A percentile compares a stretch with the other conserved stretches of the same genome.
phyloP scores from a whole-genome alignment of 2,113 vertebrate genomes.

The Synodontis membranacea region DNA sequence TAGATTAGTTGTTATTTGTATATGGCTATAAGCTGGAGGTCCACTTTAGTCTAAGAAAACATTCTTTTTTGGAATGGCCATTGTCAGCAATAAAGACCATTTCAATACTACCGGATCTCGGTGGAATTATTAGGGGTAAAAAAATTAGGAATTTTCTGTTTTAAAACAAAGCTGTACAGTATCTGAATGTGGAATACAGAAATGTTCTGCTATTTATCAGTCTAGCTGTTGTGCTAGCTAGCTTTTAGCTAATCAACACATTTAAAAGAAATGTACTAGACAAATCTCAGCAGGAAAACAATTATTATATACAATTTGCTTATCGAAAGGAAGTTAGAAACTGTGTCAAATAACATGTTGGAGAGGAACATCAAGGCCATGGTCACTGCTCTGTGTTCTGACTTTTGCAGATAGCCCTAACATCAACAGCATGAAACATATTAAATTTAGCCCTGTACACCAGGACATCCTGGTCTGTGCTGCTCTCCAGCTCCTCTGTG shows the following conservation, averaged over 20 bases:
- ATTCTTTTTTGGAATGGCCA: not conserved
- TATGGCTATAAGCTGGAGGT: not conserved
- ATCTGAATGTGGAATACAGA: not conserved
- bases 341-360: not conserved
- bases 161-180: not conserved
- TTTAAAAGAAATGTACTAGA: not conserved
- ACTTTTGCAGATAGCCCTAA: not conserved
- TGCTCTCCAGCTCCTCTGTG: constrained; percentile 15
- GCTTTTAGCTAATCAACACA: not conserved
- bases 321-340: not conserved
- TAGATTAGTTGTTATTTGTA: not conserved
- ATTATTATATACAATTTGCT: not conserved
- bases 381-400: not conserved
- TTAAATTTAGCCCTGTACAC: not conserved
- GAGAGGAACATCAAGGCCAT: not conserved
- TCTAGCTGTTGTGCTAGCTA: not conserved
- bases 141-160: not conserved
- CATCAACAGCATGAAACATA: not conserved
- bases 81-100: not conserved
- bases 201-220: not conserved
- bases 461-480: constrained; percentile 11
- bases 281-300: not conserved
- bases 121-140: not conserved
- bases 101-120: not conserved
- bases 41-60: not conserved